Evolutionary conservation across 1,140 invertebrate species (phyloP).

Genomic region (Zaprionus kolodkinae): DNA sequence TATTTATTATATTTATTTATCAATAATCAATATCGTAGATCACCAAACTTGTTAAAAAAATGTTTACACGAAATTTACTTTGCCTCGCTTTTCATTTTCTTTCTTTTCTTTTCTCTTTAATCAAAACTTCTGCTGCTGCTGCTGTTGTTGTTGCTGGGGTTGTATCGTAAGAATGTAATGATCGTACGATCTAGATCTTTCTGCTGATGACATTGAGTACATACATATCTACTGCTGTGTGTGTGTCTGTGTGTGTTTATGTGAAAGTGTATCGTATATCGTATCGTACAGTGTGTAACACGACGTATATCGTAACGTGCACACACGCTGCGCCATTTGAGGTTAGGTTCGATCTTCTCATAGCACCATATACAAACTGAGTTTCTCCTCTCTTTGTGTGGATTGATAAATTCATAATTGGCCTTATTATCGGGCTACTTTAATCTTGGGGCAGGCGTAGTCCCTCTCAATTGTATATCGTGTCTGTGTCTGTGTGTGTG

Average conservation of each 20-base stretch:
- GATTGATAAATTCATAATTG: slow-evolving; percentile 17
- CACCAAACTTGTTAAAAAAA: slow-evolving; percentile 84
- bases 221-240: slow-evolving; percentile 1
- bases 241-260: too few species aligned
- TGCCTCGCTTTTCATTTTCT: slow-evolving; percentile 40
- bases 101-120: slow-evolving; percentile 3
- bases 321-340: not conserved
- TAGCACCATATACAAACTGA: slow-evolving; percentile 3
- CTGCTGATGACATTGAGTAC: slow-evolving; percentile 23
- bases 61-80: slow-evolving; percentile 75
- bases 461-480: slow-evolving; percentile 2
- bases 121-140: slow-evolving; percentile 19
- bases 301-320: not conserved
- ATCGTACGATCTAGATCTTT: slow-evolving; percentile 16
- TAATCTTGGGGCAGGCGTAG: not conserved
- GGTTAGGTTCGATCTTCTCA: not conserved
- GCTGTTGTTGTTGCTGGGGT: slow-evolving; percentile 30
- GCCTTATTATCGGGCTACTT: slow-evolving; percentile 5
- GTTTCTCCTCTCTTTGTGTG: slow-evolving; percentile 26
- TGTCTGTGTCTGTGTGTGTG: slow-evolving; percentile 37
- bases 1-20: slow-evolving; percentile 66
- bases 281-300: not conserved
- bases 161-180: slow-evolving; percentile 25
- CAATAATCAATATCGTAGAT: slow-evolving; percentile 84
- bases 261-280: not conserved